Percentiles rank a stretch among this genome's conserved stretches.
phyloP scores from a whole-genome alignment of 2,113 vertebrate genomes.

The Nicator chloris region DNA sequence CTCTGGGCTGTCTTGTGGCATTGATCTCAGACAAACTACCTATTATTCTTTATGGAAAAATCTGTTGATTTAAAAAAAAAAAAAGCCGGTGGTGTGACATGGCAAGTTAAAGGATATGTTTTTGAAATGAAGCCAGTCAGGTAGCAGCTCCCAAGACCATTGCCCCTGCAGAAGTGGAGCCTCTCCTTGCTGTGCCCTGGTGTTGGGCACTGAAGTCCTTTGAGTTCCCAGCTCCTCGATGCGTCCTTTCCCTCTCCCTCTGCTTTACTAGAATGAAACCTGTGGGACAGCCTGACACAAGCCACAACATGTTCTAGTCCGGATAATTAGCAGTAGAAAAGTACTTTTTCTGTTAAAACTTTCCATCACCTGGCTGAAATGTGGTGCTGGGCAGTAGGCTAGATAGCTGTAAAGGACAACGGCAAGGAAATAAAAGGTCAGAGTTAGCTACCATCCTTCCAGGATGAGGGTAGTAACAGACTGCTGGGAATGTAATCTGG shows the following conservation, averaged over 20 bases:
- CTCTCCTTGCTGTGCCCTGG: neutral
- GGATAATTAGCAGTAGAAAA: neutral
- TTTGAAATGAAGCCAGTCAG: neutral
- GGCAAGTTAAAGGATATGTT: neutral
- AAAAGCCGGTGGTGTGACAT: neutral
- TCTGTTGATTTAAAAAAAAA: neutral
- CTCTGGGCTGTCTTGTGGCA: neutral
- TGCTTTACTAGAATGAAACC: neutral
- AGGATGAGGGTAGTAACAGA: neutral
- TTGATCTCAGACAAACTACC: neutral
- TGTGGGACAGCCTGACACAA: accelerated
- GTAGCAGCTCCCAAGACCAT: neutral
- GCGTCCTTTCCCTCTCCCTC: neutral
- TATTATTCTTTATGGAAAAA: neutral
- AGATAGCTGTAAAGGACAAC: neutral
- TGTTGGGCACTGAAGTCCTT: neutral
- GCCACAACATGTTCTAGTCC: neutral
- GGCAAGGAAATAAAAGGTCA: neutral
- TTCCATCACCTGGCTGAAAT: neutral
- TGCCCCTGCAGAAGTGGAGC: neutral
- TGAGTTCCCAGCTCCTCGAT: neutral
- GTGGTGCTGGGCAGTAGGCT: neutral
- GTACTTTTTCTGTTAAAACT: neutral
- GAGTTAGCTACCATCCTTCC: neutral
- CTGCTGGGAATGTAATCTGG: neutral